phyloP scores from a whole-genome alignment of 2,113 vertebrate genomes.

The Rhea pennata region DNA sequence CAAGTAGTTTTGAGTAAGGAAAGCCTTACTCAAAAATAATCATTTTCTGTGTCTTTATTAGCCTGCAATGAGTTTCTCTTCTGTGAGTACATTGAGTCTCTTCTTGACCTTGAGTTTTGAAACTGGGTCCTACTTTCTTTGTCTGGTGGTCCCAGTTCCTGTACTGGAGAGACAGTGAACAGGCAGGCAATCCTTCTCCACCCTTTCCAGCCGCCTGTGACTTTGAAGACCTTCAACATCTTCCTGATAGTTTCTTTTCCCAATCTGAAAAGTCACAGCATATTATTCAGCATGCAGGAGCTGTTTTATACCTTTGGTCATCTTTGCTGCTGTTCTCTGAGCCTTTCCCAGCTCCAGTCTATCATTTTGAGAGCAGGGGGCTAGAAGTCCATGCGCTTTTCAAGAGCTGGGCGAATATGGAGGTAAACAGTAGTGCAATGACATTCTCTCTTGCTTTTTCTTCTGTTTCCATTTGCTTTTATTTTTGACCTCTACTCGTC shows the following conservation, averaged over 20 bases:
- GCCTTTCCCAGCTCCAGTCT: too few species aligned
- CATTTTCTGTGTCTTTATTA: fast-evolving
- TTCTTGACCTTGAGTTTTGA: neutral
- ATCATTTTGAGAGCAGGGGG: too few species aligned
- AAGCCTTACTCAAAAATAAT: neutral
- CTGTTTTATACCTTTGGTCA: neutral
- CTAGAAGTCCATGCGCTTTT: neutral
- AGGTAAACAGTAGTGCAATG: fast-evolving
- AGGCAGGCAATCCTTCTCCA: fast-evolving
- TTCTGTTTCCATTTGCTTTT: neutral
- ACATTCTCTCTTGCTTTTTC: neutral
- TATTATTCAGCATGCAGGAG: neutral
- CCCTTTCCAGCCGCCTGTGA: neutral
- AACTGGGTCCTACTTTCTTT: neutral
- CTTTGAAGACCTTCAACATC: neutral
- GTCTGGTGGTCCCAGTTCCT: neutral
- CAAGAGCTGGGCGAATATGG: neutral
- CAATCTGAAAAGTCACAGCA: neutral
- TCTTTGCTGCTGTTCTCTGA: too few species aligned
- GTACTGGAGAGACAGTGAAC: neutral
- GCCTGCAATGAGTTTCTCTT: neutral
- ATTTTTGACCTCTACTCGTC: neutral
- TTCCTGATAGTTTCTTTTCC: neutral
- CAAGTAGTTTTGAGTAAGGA: neutral
- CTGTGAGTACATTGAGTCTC: too few species aligned